phyloP scores from a whole-genome alignment of 2,888 invertebrate genomes.

The Lasioglossum leucozonium region DNA sequence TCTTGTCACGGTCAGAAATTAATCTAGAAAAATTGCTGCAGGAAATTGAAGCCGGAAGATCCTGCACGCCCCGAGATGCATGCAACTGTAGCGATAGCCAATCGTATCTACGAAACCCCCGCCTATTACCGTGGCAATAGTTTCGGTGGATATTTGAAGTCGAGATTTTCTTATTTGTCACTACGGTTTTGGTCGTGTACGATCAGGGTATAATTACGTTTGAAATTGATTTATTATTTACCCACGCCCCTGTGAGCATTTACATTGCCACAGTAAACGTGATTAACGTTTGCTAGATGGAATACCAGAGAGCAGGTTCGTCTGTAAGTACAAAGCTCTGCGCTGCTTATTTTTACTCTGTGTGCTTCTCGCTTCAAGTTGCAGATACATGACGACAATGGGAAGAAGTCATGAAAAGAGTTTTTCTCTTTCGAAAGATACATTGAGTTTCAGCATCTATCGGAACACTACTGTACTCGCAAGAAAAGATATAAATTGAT shows the following conservation, averaged over 20 bases:
- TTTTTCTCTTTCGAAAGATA: neutral
- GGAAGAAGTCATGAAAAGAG: neutral
- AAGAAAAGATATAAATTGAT: neutral
- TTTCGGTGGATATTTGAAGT: neutral
- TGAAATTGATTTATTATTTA: neutral
- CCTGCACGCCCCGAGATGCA: neutral
- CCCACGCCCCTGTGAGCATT: neutral
- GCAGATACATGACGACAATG: neutral
- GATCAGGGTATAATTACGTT: neutral
- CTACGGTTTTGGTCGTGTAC: neutral
- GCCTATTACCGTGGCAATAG: neutral
- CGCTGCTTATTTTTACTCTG: neutral
- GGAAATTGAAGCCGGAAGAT: neutral
- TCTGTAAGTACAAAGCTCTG: neutral
- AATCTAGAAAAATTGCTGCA: neutral
- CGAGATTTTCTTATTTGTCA: neutral
- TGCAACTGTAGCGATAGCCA: neutral
- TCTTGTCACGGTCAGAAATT: neutral
- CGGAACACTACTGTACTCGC: neutral
- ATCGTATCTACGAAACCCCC: neutral
- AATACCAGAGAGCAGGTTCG: neutral
- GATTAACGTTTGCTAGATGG: neutral
- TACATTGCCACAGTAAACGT: neutral
- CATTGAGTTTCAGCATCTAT: neutral
- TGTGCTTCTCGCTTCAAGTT: neutral